Percentiles rank a stretch among this genome's conserved stretches.
Conservation (phyloP, 2,797 vertebrate species). For the Siniperca obscura region DNA sequence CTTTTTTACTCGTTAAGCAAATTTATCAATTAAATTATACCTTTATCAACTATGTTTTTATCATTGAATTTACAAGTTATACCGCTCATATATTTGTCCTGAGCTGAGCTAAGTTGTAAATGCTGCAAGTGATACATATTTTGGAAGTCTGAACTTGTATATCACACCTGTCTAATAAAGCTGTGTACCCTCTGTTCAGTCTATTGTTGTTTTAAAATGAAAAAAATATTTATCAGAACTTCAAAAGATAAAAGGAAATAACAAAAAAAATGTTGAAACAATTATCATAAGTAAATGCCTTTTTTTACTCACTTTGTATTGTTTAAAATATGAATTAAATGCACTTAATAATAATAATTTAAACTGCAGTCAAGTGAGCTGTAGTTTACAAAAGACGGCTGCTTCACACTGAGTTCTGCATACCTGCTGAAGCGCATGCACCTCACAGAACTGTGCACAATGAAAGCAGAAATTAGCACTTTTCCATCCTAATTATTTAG, state of each 20-base stretch:
- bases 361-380: background rate
- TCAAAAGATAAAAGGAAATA: too few species aligned
- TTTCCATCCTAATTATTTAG: slow-evolving; percentile 41
- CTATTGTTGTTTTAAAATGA: background rate
- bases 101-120: background rate
- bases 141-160: background rate
- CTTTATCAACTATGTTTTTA: too few species aligned
- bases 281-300: too few species aligned
- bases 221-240: too few species aligned
- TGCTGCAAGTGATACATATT: background rate
- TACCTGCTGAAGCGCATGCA: background rate
- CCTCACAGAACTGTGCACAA: background rate
- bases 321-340: too few species aligned
- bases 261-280: background rate
- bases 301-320: background rate
- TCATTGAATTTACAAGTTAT: too few species aligned
- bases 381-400: background rate
- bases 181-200: background rate
- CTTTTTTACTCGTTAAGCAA: too few species aligned
- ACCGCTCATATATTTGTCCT: background rate
- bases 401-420: background rate
- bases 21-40: too few species aligned
- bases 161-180: background rate
- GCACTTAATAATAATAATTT: background rate
- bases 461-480: slow-evolving; percentile 33